phyloP scores from a whole-genome alignment of 2,797 vertebrate genomes.

The Poecile montanus region DNA sequence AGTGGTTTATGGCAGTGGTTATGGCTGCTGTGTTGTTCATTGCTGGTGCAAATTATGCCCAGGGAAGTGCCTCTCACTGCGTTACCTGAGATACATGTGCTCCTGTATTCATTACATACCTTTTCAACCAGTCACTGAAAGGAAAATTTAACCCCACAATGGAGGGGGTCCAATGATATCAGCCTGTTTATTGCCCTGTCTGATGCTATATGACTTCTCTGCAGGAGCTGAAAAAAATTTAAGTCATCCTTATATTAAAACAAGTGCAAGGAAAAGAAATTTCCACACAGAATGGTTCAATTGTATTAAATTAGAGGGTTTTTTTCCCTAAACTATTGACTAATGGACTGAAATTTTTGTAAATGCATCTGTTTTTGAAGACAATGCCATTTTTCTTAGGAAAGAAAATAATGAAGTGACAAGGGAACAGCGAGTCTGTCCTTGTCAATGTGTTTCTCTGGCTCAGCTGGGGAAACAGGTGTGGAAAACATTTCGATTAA shows the following conservation, averaged over 20 bases:
- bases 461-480: slow-evolving; percentile 20
- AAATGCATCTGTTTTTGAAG: background rate
- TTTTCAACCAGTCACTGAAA: background rate
- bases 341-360: slow-evolving; percentile 14
- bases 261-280: background rate
- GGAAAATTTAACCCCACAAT: background rate
- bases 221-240: background rate
- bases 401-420: slow-evolving; percentile 43
- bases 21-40: background rate
- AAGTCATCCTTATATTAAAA: background rate
- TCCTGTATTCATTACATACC: background rate
- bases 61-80: background rate
- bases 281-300: background rate
- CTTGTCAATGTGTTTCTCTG: background rate
- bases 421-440: background rate
- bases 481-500: slow-evolving; percentile 1
- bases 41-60: background rate
- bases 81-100: background rate
- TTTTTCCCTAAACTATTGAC: background rate
- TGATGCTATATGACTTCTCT: background rate
- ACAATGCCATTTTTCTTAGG: slow-evolving; percentile 21
- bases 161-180: fast-evolving
- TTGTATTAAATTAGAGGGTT: background rate
- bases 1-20: background rate
- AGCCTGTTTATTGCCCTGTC: background rate